Evolutionary conservation across 2,113 vertebrate species (phyloP).

Genomic region (Axis porcinus): DNA sequence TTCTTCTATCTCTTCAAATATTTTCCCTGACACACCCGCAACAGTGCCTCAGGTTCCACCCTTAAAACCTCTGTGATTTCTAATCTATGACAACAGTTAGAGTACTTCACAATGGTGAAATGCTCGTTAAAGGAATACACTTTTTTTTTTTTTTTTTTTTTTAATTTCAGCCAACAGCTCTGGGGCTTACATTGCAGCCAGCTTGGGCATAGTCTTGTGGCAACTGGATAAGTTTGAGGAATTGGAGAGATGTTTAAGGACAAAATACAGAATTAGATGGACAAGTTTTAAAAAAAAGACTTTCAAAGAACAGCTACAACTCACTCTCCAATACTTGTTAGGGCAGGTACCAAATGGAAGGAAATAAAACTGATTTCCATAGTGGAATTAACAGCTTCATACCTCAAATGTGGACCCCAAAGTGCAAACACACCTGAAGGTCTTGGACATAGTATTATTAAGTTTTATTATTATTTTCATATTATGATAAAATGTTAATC

Average conservation of each 20-base stretch:
- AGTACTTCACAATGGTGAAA: not conserved
- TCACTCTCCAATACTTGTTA: not conserved
- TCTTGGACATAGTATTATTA: not conserved
- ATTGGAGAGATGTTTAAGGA: not conserved
- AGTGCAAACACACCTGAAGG: not conserved
- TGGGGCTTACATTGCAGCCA: not conserved
- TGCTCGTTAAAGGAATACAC: not conserved
- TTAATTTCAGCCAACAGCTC: not conserved
- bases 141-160: not conserved
- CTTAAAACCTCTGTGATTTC: not conserved
- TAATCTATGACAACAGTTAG: not conserved
- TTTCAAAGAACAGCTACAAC: not conserved
- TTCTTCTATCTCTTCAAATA: not conserved
- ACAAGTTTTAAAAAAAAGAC: not conserved
- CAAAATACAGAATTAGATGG: not conserved
- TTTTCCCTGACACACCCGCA: not conserved
- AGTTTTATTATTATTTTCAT: not conserved
- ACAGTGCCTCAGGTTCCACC: not conserved
- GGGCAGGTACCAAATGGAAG: not conserved
- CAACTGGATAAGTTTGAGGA: not conserved
- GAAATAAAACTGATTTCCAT: not conserved
- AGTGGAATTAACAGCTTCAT: not conserved
- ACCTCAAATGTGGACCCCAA: not conserved
- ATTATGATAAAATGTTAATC: not conserved
- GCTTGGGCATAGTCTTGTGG: not conserved